Conservation (phyloP, 1,140 invertebrate species). For the Zophobas morio region DNA sequence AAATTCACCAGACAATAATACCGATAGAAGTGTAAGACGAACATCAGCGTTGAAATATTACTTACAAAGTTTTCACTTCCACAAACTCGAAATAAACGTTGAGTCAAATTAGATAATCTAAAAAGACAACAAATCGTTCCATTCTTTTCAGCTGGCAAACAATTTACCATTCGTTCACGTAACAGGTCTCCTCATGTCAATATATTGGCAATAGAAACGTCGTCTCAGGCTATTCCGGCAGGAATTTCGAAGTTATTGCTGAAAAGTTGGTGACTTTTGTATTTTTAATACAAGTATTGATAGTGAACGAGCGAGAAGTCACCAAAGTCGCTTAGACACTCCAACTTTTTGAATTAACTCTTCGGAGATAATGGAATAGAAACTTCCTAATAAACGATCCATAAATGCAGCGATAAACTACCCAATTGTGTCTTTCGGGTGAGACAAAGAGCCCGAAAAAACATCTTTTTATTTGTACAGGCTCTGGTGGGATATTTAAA, state of each 20-base stretch:
- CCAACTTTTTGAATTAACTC: conserved; percentile 37
- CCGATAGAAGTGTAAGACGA: too few species aligned
- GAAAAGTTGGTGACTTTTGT: conserved; percentile 6
- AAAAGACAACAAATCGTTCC: conserved; percentile 5
- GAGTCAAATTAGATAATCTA: conserved; percentile 1
- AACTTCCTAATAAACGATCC: conserved; percentile 21
- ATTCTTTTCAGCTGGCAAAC: conserved; percentile 2
- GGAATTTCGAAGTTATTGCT: conserved; percentile 18
- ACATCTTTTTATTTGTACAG: conserved; percentile 8
- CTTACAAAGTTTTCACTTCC: too few species aligned
- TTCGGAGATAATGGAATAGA: not conserved
- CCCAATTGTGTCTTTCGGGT: not conserved
- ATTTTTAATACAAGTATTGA: conserved; percentile 34
- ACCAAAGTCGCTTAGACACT: conserved; percentile 16
- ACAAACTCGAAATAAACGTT: conserved; percentile 1
- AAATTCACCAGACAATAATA: too few species aligned
- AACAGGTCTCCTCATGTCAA: conserved; percentile 18
- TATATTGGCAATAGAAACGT: not conserved
- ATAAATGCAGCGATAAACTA: conserved; percentile 16
- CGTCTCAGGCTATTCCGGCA: not conserved
- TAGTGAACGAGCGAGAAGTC: conserved; percentile 3
- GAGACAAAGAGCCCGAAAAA: not conserved
- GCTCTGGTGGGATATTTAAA: not conserved
- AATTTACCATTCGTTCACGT: conserved; percentile 19
- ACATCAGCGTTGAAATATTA: too few species aligned